Evolutionary conservation across 2,888 invertebrate species (phyloP).

Genomic region (Byasa hedistus): DNA sequence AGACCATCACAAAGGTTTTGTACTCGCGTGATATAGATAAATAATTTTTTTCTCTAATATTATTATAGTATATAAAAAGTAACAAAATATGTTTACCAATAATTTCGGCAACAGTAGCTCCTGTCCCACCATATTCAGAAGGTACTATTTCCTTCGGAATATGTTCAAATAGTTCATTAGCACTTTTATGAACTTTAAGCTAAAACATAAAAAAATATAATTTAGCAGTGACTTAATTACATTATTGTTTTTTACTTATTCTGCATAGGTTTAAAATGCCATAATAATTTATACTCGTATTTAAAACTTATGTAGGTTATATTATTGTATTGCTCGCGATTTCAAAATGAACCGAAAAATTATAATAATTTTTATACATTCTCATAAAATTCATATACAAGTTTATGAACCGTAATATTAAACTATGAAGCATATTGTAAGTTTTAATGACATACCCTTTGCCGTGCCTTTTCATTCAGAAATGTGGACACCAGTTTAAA

Average conservation of each 20-base stretch:
- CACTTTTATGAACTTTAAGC: slow-evolving; percentile 77
- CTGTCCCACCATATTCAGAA: slow-evolving; percentile 83
- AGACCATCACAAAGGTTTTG: no score
- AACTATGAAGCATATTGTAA: no score
- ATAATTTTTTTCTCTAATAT: no score
- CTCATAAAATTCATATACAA: no score
- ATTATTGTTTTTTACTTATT: neutral
- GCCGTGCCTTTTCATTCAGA: slow-evolving; percentile 79
- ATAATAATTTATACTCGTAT: no score
- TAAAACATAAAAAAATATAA: slow-evolving; percentile 46
- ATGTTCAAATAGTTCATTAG: slow-evolving; percentile 75
- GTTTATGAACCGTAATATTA: no score
- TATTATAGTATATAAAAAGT: slow-evolving; percentile 7
- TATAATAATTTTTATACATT: no score
- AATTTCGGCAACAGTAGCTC: slow-evolving; percentile 73
- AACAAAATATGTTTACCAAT: slow-evolving; percentile 59
- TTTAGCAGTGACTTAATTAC: neutral
- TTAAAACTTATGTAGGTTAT: no score
- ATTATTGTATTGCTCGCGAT: no score
- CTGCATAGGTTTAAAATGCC: neutral
- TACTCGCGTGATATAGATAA: no score
- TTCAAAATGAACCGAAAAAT: no score
- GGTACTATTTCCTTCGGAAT: slow-evolving; percentile 82
- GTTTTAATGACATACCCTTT: slow-evolving; percentile 65
- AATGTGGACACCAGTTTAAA: slow-evolving; percentile 78